phyloP scores from a whole-genome alignment of 37 sponge, comb jelly and placozoan genomes.

The Amphimedon queenslandica region DNA sequence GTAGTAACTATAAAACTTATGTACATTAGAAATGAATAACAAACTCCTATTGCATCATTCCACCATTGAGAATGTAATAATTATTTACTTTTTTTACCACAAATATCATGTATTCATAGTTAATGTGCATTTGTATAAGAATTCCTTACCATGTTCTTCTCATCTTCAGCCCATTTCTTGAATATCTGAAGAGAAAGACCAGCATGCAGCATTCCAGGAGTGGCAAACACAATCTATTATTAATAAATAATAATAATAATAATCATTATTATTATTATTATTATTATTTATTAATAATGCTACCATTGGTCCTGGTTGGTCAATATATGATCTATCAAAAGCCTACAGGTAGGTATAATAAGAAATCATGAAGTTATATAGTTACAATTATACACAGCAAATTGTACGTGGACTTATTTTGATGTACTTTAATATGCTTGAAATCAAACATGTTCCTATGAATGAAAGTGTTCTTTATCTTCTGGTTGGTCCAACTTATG shows the following conservation, averaged over 20 bases:
- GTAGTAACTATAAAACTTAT: too few relatives aligned
- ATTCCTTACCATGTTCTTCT: conserved; percentile 88
- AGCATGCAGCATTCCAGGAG: conserved; percentile 98
- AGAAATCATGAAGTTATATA: not conserved
- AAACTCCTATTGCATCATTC: too few relatives aligned
- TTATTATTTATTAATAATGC: not conserved
- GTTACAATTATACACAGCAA: not conserved
- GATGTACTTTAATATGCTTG: conserved; percentile 89
- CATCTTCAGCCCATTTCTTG: conserved; percentile 97
- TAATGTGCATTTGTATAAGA: too few relatives aligned
- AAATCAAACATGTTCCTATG: conserved; percentile 97
- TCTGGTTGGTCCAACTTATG: conserved; percentile 98
- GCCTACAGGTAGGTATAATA: conserved; percentile 31
- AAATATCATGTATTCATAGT: too few relatives aligned
- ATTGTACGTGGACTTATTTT: not conserved
- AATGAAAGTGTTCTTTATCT: conserved; percentile 90
- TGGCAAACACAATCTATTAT: conserved; percentile 84
- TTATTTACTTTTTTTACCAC: too few relatives aligned
- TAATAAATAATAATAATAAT: not conserved
- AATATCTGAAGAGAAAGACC: conserved; percentile 96
- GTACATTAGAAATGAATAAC: too few relatives aligned
- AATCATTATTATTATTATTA: too few relatives aligned
- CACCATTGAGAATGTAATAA: too few relatives aligned
- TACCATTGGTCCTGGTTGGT: conserved; percentile 98
- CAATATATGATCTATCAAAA: conserved; percentile 90